Evolutionary conservation across 2,797 vertebrate genomes (phyloP), one percentile per base, ranked within the genome.

Genomic region (Ceryle rudis): DNA sequence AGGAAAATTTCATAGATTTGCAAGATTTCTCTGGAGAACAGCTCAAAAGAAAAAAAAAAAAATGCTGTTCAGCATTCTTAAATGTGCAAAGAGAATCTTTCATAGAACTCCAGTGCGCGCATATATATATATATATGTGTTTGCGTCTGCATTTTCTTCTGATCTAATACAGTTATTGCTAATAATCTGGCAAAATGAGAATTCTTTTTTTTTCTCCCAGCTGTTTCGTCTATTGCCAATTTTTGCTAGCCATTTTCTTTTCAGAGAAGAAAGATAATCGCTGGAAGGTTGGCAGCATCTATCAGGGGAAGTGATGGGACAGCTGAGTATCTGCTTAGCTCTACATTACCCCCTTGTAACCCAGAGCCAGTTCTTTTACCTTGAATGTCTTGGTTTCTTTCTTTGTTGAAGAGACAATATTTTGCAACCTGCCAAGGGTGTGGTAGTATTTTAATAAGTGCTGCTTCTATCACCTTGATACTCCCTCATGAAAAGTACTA

Each of bases 161-260:
- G 57, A 49, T 70, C 22, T 31, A 35, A 60, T 80, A 66, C 33
- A 88, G 17, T 60, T 88, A 41, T 26, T 70, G 28, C 67, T 73
- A 74, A n/a, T 85, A 84, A 52, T 70, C 28, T 65, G 47, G 25
- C 22, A 88, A 79, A 82, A 72, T 49, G 7, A 69, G 7, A 17
- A 2, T 41, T 10, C 58, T 66, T 72, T 8, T 58, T 58, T 62
- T 19, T 3, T 4, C 15, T 6, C 22, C 20, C 11, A 1, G 0
- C 8, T 14, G 6, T 81, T 71, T 46, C 1, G 22, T 78, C 69
- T 81, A 21, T 51, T 72, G 44, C 37, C 33, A 83, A 23, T 52
- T 81, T 41, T 60, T 62, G 28, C 18, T 78, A 73, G 31, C 29
- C 39, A 5, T 83, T 78, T 77, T 74, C 64, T 91, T 39, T 51